Percentiles rank a stretch among this genome's conserved stretches.
These are phyloP conservation scores for Eleutherodactylus coqui DNA, from an alignment of 2,797 vertebrate species.

Conservation along the genomic window DNA sequence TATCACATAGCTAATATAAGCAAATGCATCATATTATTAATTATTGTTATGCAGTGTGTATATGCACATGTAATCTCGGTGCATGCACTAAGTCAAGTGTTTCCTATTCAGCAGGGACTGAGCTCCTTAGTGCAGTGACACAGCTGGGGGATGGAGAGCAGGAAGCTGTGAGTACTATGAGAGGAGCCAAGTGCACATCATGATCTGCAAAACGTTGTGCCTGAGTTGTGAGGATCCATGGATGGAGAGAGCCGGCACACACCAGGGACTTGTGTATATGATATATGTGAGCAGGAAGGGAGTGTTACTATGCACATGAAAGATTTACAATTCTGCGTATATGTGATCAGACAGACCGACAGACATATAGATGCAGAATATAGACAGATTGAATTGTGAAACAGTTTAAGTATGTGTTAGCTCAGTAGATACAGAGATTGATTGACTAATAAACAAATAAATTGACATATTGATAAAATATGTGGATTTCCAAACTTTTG, in stretches of 20 bases:
- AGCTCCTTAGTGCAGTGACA: not conserved
- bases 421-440: conserved; percentile 17
- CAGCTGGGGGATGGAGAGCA: conserved; percentile 7
- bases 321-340: not conserved
- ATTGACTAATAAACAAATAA: conserved; percentile 1
- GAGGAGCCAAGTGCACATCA: conserved; percentile 44
- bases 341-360: conserved; percentile 10
- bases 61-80: not conserved
- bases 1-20: too few species aligned
- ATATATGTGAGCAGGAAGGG: not conserved
- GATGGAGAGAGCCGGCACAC: not conserved
- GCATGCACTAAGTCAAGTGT: not conserved
- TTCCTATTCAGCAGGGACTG: not conserved
- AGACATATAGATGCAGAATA: conserved; percentile 27
- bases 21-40: too few species aligned
- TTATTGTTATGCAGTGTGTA: not conserved
- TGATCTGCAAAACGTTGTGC: conserved; percentile 20
- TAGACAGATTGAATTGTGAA: conserved; percentile 21
- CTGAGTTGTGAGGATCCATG: not conserved
- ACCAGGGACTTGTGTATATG: conserved; percentile 16
- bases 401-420: too few species aligned
- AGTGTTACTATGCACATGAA: not conserved
- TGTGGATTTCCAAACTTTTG: not conserved
- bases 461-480: not conserved
- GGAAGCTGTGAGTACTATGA: conserved; percentile 16